Percentiles rank a stretch among this genome's conserved stretches.
Conservation (phyloP, 1,140 invertebrate species). For the Vanessa tameamea region DNA sequence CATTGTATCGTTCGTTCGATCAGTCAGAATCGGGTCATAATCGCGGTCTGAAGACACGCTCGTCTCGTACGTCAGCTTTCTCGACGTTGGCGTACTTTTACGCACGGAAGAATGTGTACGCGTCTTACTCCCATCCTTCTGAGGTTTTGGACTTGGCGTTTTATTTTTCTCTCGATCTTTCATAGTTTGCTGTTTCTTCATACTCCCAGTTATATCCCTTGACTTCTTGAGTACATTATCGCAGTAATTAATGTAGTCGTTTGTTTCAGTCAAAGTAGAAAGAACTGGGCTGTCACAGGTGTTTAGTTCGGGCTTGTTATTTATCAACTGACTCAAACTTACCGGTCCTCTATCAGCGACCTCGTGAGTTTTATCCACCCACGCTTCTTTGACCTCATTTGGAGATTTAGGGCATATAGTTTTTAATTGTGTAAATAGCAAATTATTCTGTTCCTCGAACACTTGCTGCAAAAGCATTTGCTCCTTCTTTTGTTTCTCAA, state of each 20-base stretch:
- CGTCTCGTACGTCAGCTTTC: conserved; percentile 65
- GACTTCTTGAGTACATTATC: conserved; percentile 66
- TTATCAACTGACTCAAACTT: conserved; percentile 71
- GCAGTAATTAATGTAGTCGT: conserved; percentile 65
- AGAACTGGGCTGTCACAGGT: conserved; percentile 49
- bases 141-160: conserved; percentile 35
- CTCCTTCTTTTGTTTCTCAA: conserved; percentile 82
- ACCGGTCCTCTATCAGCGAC: conserved; percentile 57
- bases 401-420: conserved; percentile 74
- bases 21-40: conserved; percentile 67
- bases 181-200: conserved; percentile 49
- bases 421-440: conserved; percentile 81
- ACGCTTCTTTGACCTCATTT: conserved; percentile 64
- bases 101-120: conserved; percentile 53
- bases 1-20: conserved; percentile 77
- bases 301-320: conserved; percentile 49
- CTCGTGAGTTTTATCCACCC: conserved; percentile 52
- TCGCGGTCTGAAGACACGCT: conserved; percentile 63
- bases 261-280: conserved; percentile 63
- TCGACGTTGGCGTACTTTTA: conserved; percentile 50
- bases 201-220: conserved; percentile 62
- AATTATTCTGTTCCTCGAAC: conserved; percentile 83
- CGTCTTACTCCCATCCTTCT: conserved; percentile 44
- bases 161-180: conserved; percentile 39
- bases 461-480: conserved; percentile 82